Base-by-base conservation (phyloP, 2,797 vertebrate species). In the Betta splendens region DNA sequence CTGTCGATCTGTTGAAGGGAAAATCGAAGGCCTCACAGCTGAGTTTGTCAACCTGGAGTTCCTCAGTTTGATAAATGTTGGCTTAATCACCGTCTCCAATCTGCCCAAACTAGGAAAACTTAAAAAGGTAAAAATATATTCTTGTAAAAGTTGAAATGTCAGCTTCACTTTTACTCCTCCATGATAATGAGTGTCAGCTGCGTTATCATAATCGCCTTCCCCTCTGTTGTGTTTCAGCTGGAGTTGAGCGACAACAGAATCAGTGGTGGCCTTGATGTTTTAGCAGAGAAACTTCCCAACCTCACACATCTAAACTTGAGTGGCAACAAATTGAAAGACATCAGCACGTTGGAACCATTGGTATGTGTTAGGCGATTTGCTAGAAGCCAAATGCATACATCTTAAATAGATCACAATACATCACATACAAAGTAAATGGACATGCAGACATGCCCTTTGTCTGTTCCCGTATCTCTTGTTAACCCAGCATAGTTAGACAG, bases 181-280 rank as follows among this genome's bases (percentile, higher is more conserved):
- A 2, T n/a, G 10, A 5, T 8, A 21, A 52, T 32, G n/a, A 20
- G 12, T 29, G 10, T 11, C 47, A 9, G 11, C 42, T 40, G 6
- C 3, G 51, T n/a, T n/a, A n/a, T n/a, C n/a, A 7, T 80, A 39
- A 78, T 10, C 8, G 51, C 16, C n/a, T 64, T 20, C 0, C 11
- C 10, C 12, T 37, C 4, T 54, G 1, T 18, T 63, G n/a, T 73
- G 22, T 90, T 89, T 66, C 79, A 97, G 95, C 87, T 97, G 89
- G 95, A 96, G 85, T 92, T 97, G 79, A 96, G 95, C 45, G 95
- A 97, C 84, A 97, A 97, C 89, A 94, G 94, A 92, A 96, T 97
- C 89, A 95, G 89, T 6, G 94, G 94, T 55, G 93, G 93, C 80
- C 92, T 97, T 54, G 94, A 96, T 64, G 93, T 94, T 90, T 90